Evolutionary conservation across 2,113 vertebrate species (phyloP).

Genomic region (Oryzias javanicus): DNA sequence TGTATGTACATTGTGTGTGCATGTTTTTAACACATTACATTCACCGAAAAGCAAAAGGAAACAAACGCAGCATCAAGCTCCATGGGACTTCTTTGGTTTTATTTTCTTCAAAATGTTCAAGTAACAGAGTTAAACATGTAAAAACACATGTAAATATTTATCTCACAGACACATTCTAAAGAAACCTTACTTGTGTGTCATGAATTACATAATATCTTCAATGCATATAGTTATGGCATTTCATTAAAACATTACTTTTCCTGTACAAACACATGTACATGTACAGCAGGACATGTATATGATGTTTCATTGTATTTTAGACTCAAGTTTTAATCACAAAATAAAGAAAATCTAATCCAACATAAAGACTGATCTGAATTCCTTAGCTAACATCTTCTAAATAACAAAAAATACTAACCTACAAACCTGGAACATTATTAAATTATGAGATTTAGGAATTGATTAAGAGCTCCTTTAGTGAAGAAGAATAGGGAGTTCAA

Average conservation of each 20-base stretch:
- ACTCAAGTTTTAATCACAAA: constrained; percentile 48
- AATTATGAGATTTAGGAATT: constrained; percentile 7
- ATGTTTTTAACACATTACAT: constrained; percentile 31
- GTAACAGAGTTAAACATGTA: constrained; percentile 13
- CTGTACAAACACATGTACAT: constrained; percentile 35
- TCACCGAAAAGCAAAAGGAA: constrained; percentile 7
- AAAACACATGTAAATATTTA: constrained; percentile 28
- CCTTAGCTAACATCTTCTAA: constrained; percentile 58
- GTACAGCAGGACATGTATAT: constrained; percentile 34
- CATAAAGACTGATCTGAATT: constrained; percentile 71
- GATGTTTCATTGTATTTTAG: constrained; percentile 55
- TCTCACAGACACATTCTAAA: constrained; percentile 17
- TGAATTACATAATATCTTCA: constrained; percentile 16
- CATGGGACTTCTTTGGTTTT: constrained; percentile 9
- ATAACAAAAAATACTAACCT: constrained; percentile 51
- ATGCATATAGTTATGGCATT: constrained; percentile 2
- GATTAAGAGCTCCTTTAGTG: background rate
- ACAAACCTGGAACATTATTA: constrained; percentile 19
- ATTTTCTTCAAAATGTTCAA: constrained; percentile 28
- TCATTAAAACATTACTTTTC: constrained; percentile 17
- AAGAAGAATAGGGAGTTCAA: background rate
- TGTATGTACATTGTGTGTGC: constrained; percentile 31
- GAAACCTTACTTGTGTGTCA: constrained; percentile 15
- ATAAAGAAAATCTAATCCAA: constrained; percentile 65
- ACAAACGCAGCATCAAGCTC: constrained; percentile 1